Conservation (phyloP, 2,113 vertebrate genomes). For the Hemibagrus wyckioides region DNA sequence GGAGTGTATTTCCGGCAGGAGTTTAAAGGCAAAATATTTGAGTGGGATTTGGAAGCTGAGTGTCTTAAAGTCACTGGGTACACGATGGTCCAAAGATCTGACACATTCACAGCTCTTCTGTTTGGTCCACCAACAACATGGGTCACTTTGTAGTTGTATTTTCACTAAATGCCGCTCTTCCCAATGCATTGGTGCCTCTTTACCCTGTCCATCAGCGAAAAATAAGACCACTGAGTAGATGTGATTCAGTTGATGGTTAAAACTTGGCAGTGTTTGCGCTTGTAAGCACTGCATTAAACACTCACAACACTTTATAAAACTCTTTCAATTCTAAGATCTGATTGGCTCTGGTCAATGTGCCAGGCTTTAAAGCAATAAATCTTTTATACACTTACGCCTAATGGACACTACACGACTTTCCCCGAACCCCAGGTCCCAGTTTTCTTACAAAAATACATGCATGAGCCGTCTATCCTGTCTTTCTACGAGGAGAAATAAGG, state of each 20-base stretch:
- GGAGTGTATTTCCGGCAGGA: background rate
- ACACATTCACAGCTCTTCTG: background rate
- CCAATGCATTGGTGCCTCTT: background rate
- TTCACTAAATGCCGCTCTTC: background rate
- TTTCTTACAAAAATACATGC: background rate
- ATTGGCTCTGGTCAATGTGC: background rate
- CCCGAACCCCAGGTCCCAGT: background rate
- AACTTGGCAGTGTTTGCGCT: background rate
- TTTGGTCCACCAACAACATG: background rate
- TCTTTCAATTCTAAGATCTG: background rate
- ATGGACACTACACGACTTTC: background rate
- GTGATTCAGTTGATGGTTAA: too few relatives aligned
- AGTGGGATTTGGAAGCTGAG: background rate
- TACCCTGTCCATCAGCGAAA: background rate
- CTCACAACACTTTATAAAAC: background rate
- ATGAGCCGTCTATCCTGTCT: background rate
- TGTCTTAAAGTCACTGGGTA: background rate
- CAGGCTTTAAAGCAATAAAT: background rate
- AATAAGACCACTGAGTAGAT: background rate
- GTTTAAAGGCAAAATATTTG: background rate
- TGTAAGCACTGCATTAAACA: background rate
- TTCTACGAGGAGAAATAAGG: background rate
- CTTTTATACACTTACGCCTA: background rate
- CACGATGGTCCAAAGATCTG: background rate
- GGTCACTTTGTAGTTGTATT: background rate